These are phyloP conservation scores for Diprion similis DNA, from an alignment of 1,140 invertebrate genomes.

Conservation along the genomic window DNA sequence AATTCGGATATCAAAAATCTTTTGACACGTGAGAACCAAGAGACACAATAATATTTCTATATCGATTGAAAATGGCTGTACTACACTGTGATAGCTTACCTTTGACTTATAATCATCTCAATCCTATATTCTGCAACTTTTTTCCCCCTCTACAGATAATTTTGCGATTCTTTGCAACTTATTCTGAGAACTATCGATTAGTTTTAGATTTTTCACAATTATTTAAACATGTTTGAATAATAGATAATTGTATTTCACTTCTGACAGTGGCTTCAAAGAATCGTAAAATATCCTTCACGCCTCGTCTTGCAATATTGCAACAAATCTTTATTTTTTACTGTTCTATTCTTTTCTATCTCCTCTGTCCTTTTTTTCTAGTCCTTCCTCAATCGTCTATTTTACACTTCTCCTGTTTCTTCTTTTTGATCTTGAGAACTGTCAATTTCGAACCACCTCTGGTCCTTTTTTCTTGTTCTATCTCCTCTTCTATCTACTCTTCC, in stretches of 20 bases:
- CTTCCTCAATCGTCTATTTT: slow-evolving; percentile 1
- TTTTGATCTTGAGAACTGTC: not conserved
- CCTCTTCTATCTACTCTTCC: slow-evolving; percentile 20
- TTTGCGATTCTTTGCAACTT: too few species aligned
- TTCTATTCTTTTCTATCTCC: not conserved
- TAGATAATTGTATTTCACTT: too few species aligned
- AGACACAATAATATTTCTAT: not conserved
- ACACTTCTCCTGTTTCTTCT: slow-evolving; percentile 15
- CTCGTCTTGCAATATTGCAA: too few species aligned
- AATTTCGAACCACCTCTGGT: not conserved
- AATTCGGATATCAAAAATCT: not conserved
- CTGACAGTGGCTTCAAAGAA: too few species aligned
- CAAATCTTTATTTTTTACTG: not conserved
- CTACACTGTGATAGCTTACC: not conserved
- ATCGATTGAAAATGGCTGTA: not conserved
- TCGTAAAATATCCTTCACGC: too few species aligned
- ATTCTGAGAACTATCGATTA: too few species aligned
- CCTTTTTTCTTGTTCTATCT: not conserved
- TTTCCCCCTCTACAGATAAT: not conserved
- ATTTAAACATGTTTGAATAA: too few species aligned
- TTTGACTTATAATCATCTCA: not conserved
- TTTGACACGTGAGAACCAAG: not conserved
- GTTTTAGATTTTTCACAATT: too few species aligned
- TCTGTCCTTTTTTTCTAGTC: slow-evolving; percentile 13
- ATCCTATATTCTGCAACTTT: not conserved